These are phyloP conservation scores for Tricholaema leucomelas DNA, from an alignment of 2,113 vertebrate species.

Conservation along the genomic window DNA sequence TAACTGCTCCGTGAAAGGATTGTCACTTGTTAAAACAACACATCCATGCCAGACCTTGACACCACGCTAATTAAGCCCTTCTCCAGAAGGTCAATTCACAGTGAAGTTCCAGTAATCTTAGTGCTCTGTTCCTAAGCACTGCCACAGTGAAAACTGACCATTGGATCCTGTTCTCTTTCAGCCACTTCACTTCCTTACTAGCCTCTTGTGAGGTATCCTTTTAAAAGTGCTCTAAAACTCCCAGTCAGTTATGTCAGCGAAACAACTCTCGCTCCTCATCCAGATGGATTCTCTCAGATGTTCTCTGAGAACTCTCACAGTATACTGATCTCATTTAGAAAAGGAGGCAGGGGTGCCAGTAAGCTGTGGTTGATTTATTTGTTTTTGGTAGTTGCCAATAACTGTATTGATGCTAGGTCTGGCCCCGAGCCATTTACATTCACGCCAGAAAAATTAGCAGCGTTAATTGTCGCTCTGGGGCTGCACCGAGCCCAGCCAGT, in stretches of 20 bases:
- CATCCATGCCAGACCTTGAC: not conserved
- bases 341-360: conserved; percentile 3
- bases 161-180: not conserved
- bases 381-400: conserved; percentile 37
- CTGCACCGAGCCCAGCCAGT: not conserved
- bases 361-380: conserved; percentile 34
- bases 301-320: conserved; percentile 16
- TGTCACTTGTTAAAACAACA: not conserved
- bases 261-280: not conserved
- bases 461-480: conserved; percentile 23
- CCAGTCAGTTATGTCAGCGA: conserved; percentile 20
- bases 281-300: conserved; percentile 3
- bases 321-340: conserved; percentile 22
- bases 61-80: not conserved
- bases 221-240: conserved; percentile 1
- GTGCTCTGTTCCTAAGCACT: not conserved
- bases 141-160: not conserved
- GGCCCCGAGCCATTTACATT: conserved; percentile 19
- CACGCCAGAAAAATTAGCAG: conserved; percentile 40
- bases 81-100: not conserved
- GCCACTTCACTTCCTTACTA: not conserved
- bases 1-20: not conserved
- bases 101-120: not conserved
- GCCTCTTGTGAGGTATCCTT: conserved; percentile 9
- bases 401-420: conserved; percentile 21